Evolutionary conservation across 2,797 vertebrate species (phyloP).

Genomic region (Tinamus major): DNA sequence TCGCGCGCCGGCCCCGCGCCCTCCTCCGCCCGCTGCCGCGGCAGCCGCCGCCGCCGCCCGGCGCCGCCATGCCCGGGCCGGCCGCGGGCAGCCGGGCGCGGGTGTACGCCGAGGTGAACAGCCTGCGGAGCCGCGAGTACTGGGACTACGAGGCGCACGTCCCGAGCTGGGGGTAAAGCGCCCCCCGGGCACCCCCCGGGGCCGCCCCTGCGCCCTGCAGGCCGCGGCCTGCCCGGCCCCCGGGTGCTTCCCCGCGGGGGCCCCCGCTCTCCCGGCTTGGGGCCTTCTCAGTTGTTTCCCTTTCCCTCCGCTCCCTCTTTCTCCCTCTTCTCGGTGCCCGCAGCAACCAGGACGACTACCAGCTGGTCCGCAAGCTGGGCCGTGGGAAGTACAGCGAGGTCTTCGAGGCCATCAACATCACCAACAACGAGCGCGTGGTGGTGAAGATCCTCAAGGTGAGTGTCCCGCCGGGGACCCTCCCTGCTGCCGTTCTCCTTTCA

Average conservation of each 20-base stretch:
- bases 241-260: neutral
- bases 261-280: neutral
- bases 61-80: conserved; percentile 93
- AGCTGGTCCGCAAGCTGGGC: conserved; percentile 95
- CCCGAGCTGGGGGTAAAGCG: conserved; percentile 95
- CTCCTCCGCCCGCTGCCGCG: conserved; percentile 54
- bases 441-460: conserved; percentile 99
- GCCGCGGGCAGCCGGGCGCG: conserved; percentile 96
- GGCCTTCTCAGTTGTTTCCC: neutral
- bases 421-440: conserved; percentile 97
- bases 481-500: no score
- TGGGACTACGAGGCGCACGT: conserved; percentile 97
- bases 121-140: conserved; percentile 95
- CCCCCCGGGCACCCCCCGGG: neutral
- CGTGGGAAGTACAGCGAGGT: conserved; percentile 98
- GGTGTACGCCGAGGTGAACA: conserved; percentile 98
- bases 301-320: neutral
- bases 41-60: conserved; percentile 72
- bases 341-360: conserved; percentile 99
- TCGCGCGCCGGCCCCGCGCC: conserved; percentile 55
- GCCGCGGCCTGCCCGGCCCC: neutral
- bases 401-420: conserved; percentile 98
- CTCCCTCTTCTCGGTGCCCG: conserved; percentile 19
- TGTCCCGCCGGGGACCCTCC: neutral
- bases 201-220: neutral